Conservation (phyloP, 1,140 invertebrate species). For the Drosophila mauritiana region DNA sequence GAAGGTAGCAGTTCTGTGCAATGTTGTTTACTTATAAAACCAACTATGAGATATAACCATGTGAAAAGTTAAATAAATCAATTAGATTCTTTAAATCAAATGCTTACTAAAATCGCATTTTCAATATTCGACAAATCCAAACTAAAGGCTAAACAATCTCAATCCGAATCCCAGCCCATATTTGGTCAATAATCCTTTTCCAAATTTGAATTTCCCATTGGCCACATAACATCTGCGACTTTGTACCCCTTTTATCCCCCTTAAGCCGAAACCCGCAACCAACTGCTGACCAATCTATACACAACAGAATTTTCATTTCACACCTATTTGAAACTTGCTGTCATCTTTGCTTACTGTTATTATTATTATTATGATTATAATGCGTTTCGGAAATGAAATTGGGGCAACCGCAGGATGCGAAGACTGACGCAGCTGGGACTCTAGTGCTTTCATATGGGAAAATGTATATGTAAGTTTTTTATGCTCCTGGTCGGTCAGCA, state of each 20-base stretch:
- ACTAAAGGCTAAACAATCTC: conserved; percentile 4
- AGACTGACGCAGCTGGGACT: conserved; percentile 49
- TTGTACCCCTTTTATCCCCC: conserved; percentile 26
- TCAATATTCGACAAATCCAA: conserved; percentile 14
- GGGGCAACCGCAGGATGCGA: conserved; percentile 48
- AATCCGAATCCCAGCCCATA: conserved; percentile 28
- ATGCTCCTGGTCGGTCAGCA: conserved; percentile 64
- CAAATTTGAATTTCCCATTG: conserved; percentile 61
- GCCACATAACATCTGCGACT: conserved; percentile 55
- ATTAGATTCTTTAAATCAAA: neutral
- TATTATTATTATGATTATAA: conserved; percentile 80
- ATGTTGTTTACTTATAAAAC: too few relatives aligned
- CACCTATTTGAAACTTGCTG: conserved; percentile 66
- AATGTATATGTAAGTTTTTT: conserved; percentile 29
- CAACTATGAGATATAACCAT: too few relatives aligned
- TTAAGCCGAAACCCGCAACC: conserved; percentile 22
- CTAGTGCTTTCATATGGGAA: conserved; percentile 43
- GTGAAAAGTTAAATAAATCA: neutral
- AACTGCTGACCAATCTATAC: conserved; percentile 48
- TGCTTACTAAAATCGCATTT: neutral
- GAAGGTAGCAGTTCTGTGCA: conserved; percentile 7
- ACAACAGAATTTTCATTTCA: conserved; percentile 52
- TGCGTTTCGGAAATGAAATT: conserved; percentile 68
- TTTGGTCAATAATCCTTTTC: conserved; percentile 57
- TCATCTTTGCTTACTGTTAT: conserved; percentile 54